phyloP scores from a whole-genome alignment of 2,888 invertebrate species.

The Aquatica leii region DNA sequence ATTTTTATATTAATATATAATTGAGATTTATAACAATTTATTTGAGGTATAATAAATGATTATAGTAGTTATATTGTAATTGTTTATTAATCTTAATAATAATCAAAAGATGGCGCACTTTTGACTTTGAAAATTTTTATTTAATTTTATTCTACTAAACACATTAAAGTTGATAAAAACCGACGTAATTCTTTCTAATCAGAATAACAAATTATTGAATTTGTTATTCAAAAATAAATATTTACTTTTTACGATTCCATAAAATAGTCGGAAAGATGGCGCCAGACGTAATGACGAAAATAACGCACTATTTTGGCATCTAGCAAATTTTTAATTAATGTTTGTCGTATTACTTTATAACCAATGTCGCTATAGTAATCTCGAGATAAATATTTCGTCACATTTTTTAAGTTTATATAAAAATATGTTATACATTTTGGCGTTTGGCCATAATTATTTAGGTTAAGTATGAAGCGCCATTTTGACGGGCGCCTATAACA shows the following conservation, averaged over 20 bases:
- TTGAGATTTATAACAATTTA: no score
- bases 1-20: no score
- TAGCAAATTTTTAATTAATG: constrained; percentile 34
- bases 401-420: constrained; percentile 34
- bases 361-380: constrained; percentile 27
- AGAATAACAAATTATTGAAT: background rate
- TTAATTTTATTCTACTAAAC: no score
- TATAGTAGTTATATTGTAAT: no score
- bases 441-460: constrained; percentile 27
- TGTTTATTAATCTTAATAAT: no score
- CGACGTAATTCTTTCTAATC: background rate
- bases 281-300: constrained; percentile 21
- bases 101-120: no score
- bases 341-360: constrained; percentile 25
- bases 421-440: constrained; percentile 25
- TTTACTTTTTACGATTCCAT: constrained; percentile 10
- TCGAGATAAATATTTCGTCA: constrained; percentile 28
- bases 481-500: constrained; percentile 23
- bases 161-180: no score
- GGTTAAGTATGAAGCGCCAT: no score
- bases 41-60: no score
- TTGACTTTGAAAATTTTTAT: no score
- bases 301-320: no score
- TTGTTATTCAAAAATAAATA: constrained; percentile 14
- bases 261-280: constrained; percentile 22